Conservation (phyloP, 2,888 invertebrate genomes). For the Fragum sueziense region DNA sequence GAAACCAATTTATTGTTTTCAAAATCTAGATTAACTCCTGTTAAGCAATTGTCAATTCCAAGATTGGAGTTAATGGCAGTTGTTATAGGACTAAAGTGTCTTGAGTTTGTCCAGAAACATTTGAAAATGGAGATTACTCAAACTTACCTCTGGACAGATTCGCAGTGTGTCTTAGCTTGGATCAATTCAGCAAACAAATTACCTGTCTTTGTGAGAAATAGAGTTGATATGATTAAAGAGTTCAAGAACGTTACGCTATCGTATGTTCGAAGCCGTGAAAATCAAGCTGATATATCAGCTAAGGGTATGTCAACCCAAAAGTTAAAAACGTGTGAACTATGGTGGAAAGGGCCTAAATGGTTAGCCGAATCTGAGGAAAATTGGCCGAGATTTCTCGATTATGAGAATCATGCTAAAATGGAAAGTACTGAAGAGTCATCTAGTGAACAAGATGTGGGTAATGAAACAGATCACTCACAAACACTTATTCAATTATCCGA, state of each 20-base stretch:
- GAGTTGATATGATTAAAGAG: constrained; percentile 17
- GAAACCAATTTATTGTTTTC: background rate
- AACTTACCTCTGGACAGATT: background rate
- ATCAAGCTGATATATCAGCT: constrained; percentile 9
- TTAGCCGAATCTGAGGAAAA: too few relatives aligned
- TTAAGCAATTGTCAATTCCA: constrained; percentile 11
- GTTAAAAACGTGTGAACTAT: too few relatives aligned
- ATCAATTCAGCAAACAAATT: background rate
- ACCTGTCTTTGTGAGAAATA: constrained; percentile 21
- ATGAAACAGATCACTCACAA: too few relatives aligned
- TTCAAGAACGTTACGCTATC: background rate
- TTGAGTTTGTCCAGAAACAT: background rate
- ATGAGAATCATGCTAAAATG: too few relatives aligned
- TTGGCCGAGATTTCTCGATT: too few relatives aligned
- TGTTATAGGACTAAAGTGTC: constrained; percentile 24
- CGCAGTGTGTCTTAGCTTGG: constrained; percentile 24
- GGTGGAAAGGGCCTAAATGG: too few relatives aligned
- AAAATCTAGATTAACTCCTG: constrained; percentile 3
- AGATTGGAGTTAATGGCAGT: constrained; percentile 34
- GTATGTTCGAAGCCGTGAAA: constrained; percentile 15
- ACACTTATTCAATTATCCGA: too few relatives aligned
- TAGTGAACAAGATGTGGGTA: too few relatives aligned
- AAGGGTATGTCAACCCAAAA: too few relatives aligned
- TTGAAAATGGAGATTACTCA: background rate
- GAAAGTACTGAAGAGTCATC: too few relatives aligned